Percentiles rank a stretch among this genome's conserved stretches.
Evolutionary conservation across 2,888 invertebrate species (phyloP).

Genomic region (Himalopsyche anomala): DNA sequence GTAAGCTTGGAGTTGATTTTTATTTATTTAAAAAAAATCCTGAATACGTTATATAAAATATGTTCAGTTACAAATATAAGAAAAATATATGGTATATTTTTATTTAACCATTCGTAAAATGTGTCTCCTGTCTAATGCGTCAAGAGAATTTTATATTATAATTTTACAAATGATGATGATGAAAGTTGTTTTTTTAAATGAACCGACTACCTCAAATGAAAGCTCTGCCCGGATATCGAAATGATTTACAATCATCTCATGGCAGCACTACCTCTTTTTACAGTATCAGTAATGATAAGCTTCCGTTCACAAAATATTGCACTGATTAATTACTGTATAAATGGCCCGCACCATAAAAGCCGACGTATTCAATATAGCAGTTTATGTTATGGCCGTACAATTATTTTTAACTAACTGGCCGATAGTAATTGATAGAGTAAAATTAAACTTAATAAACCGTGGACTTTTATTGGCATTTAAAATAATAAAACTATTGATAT

Average conservation of each 20-base stretch:
- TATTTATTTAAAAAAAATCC: no score
- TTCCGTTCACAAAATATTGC: conserved; percentile 40
- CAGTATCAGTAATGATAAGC: conserved; percentile 7
- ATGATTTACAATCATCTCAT: conserved; percentile 40
- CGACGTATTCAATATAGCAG: conserved; percentile 23
- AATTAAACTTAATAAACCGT: no score
- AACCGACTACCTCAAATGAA: conserved; percentile 21
- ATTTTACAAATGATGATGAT: not conserved
- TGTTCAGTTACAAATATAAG: no score
- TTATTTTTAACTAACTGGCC: conserved; percentile 26
- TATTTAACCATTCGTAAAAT: no score
- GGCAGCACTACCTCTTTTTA: conserved; percentile 38
- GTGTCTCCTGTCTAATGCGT: no score
- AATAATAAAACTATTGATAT: no score
- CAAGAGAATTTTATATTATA: no score
- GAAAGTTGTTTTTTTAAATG: not conserved
- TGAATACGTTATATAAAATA: no score
- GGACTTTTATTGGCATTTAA: no score
- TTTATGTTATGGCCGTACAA: conserved; percentile 1
- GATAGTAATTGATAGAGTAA: conserved; percentile 19
- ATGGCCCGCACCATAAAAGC: conserved; percentile 16
- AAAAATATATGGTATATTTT: no score
- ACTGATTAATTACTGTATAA: conserved; percentile 40
- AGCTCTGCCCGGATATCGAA: conserved; percentile 33
- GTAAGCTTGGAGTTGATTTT: no score